Evolutionary conservation across 2,797 vertebrate species (phyloP).

Genomic region (Anguilla anguilla): DNA sequence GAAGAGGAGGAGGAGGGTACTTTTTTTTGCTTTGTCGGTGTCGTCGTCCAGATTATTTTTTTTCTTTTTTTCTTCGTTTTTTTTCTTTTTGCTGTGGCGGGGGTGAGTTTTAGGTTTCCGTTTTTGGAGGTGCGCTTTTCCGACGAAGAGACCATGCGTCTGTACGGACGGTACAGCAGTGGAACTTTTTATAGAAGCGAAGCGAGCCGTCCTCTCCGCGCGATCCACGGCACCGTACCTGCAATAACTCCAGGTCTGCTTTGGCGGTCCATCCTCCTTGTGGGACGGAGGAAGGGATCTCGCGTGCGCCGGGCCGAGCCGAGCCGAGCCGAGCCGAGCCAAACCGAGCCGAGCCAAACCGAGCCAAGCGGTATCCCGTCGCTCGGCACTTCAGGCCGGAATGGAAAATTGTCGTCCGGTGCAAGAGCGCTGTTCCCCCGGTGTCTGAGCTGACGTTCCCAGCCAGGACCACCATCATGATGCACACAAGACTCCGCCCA

Average conservation of each 20-base stretch:
- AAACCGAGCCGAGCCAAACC: too few species aligned
- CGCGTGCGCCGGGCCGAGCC: constrained; percentile 34
- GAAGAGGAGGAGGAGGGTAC: constrained; percentile 53
- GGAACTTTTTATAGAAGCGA: constrained; percentile 41
- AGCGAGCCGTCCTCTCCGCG: constrained; percentile 58
- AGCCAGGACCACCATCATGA: constrained; percentile 65
- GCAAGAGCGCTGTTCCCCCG: constrained; percentile 62
- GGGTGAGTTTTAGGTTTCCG: constrained; percentile 9
- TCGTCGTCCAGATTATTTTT: constrained; percentile 55
- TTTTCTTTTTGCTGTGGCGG: constrained; percentile 48
- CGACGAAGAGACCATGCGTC: constrained; percentile 50
- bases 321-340: too few species aligned
- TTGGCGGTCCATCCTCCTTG: constrained; percentile 51
- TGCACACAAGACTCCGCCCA: constrained; percentile 85
- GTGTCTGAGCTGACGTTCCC: constrained; percentile 57
- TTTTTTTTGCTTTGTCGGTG: constrained; percentile 70
- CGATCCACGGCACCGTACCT: constrained; percentile 66
- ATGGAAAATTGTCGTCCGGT: constrained; percentile 64
- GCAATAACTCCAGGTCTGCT: constrained; percentile 75
- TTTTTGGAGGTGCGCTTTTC: constrained; percentile 55
- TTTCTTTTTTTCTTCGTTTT: constrained; percentile 58
- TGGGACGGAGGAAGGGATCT: constrained; percentile 62
- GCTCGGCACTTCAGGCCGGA: constrained; percentile 71
- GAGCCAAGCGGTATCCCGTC: constrained; percentile 63
- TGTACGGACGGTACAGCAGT: constrained; percentile 48